These are phyloP conservation scores for Crotophaga sulcirostris DNA, from an alignment of 2,113 vertebrate species.

Conservation along the genomic window DNA sequence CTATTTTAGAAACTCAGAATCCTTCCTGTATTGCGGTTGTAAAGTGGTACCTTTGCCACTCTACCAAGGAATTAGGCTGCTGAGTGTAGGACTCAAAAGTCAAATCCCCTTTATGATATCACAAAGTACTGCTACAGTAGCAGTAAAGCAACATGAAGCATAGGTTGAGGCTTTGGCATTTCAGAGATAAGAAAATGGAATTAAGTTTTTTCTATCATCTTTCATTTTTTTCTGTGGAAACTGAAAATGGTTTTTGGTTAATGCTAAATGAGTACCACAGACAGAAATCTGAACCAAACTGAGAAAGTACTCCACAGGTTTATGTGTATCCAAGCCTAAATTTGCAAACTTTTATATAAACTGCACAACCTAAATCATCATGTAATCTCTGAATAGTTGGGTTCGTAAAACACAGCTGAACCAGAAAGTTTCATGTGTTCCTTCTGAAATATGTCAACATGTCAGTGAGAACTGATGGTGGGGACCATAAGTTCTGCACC, in stretches of 20 bases:
- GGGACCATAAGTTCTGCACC: no score
- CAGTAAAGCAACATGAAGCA: neutral
- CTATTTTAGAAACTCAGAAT: neutral
- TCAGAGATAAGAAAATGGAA: neutral
- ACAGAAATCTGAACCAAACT: neutral
- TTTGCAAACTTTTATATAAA: neutral
- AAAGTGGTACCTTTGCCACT: neutral
- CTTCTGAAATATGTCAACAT: neutral
- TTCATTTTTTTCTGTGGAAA: neutral
- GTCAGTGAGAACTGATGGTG: no score
- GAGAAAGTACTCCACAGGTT: neutral
- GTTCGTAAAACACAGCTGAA: neutral
- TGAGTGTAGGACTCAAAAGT: neutral
- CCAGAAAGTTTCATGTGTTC: neutral
- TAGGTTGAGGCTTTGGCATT: neutral
- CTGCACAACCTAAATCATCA: neutral
- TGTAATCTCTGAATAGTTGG: neutral
- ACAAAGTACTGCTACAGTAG: neutral
- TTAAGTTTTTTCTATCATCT: neutral
- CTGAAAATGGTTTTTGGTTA: neutral
- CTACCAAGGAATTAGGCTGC: neutral
- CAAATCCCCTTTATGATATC: neutral
- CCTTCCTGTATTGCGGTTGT: neutral
- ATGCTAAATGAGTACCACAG: neutral
- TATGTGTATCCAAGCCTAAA: neutral